Evolutionary conservation across 2,888 invertebrate species (phyloP).

Genomic region (Watsonalla binaria): DNA sequence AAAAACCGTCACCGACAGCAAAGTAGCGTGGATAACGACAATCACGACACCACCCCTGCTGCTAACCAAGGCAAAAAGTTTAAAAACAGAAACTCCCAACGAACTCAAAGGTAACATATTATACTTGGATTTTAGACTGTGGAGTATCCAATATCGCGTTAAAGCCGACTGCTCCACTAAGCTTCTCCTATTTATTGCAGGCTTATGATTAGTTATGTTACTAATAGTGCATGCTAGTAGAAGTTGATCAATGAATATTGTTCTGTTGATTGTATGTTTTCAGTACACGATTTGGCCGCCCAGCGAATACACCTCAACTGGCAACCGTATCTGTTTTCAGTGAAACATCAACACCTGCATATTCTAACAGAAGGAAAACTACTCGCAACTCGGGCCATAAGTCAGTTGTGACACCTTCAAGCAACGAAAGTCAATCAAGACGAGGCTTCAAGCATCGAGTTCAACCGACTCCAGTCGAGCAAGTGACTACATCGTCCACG

Average conservation of each 20-base stretch:
- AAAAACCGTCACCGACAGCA: constrained; percentile 78
- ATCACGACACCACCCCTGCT: constrained; percentile 48
- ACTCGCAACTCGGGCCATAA: constrained; percentile 66
- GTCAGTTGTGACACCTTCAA: constrained; percentile 59
- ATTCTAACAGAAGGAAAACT: constrained; percentile 74
- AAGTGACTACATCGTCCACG: constrained; percentile 72
- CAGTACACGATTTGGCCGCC: constrained; percentile 69
- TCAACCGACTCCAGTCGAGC: constrained; percentile 77
- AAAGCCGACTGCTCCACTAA: constrained; percentile 25
- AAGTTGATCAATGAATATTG: background rate
- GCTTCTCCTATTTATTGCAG: constrained; percentile 3
- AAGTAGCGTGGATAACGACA: constrained; percentile 55
- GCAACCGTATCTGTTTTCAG: constrained; percentile 84
- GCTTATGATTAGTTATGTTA: constrained; percentile 15
- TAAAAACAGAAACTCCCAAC: constrained; percentile 64
- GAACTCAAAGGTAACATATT: constrained; percentile 58
- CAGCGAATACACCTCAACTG: constrained; percentile 77
- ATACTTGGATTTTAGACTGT: constrained; percentile 10
- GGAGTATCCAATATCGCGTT: constrained; percentile 13
- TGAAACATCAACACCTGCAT: constrained; percentile 73
- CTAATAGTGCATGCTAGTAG: constrained; percentile 5
- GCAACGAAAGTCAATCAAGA: constrained; percentile 67
- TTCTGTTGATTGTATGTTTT: constrained; percentile 43
- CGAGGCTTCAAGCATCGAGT: constrained; percentile 85
- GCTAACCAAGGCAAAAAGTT: constrained; percentile 62